phyloP scores from a whole-genome alignment of 2,797 vertebrate genomes.

The Enteromius viviparus region DNA sequence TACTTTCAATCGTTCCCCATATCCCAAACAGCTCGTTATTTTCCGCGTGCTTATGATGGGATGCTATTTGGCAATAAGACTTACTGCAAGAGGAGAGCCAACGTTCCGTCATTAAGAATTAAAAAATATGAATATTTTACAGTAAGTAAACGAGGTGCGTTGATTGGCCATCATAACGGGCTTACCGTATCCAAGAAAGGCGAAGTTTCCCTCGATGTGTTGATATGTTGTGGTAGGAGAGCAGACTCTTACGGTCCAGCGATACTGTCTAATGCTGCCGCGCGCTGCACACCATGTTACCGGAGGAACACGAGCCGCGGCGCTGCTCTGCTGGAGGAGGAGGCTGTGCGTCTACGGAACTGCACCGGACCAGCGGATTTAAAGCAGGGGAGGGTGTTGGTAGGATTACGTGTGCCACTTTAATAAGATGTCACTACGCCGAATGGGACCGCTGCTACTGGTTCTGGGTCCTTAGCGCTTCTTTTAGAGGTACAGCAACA shows the following conservation, averaged over 20 bases:
- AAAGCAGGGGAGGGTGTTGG: constrained; percentile 72
- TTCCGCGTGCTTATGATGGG: constrained; percentile 26
- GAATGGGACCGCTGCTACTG: constrained; percentile 68
- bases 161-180: constrained; percentile 1
- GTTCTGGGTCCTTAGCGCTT: constrained; percentile 54
- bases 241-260: constrained; percentile 57
- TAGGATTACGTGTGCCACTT: constrained; percentile 78
- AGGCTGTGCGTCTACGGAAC: constrained; percentile 57
- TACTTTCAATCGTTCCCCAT: background rate
- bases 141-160: constrained; percentile 20
- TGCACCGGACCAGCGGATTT: constrained; percentile 73
- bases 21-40: background rate
- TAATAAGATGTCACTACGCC: constrained; percentile 76
- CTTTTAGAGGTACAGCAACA: constrained; percentile 11
- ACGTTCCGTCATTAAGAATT: constrained; percentile 53
- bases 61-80: constrained; percentile 15
- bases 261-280: constrained; percentile 65
- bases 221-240: constrained; percentile 28
- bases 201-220: constrained; percentile 46
- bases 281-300: constrained; percentile 73
- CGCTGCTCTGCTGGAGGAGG: constrained; percentile 51
- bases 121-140: constrained; percentile 51
- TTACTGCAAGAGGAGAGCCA: constrained; percentile 19
- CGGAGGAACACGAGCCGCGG: constrained; percentile 57
- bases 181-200: constrained; percentile 54